These are phyloP conservation scores for Acrobasis suavella DNA, from an alignment of 2,888 invertebrate genomes.

Conservation along the genomic window DNA sequence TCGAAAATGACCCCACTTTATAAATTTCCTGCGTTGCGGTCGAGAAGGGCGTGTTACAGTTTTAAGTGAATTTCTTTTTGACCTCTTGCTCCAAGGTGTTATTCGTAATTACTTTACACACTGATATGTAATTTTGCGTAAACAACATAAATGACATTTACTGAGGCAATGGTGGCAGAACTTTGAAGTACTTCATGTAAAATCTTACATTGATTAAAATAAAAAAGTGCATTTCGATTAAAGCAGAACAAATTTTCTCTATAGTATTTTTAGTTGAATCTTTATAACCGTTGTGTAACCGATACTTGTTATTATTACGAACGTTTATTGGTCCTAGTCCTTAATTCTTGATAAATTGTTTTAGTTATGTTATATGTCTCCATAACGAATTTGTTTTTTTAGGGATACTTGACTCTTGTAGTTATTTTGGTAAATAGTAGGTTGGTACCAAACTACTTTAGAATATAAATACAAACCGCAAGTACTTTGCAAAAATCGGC, in stretches of 20 bases:
- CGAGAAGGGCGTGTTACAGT: constrained; percentile 79
- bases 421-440: too few relatives aligned
- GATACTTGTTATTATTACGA: too few relatives aligned
- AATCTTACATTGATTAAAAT: neutral
- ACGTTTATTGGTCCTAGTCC: too few relatives aligned
- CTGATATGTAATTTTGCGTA: constrained; percentile 71
- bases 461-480: neutral
- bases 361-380: too few relatives aligned
- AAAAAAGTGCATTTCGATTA: neutral
- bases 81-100: constrained; percentile 79
- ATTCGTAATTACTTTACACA: constrained; percentile 66
- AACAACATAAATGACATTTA: constrained; percentile 75
- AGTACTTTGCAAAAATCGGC: neutral
- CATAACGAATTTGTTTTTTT: too few relatives aligned
- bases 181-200: neutral
- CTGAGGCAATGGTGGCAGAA: constrained; percentile 34
- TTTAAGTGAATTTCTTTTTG: constrained; percentile 82
- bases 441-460: too few relatives aligned
- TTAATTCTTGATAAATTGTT: too few relatives aligned
- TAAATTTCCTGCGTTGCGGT: constrained; percentile 64
- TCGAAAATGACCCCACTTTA: constrained; percentile 79
- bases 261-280: too few relatives aligned
- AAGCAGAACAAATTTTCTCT: too few relatives aligned
- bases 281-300: too few relatives aligned
- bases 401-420: too few relatives aligned